Conservation (phyloP, 2,797 vertebrate genomes). For the Melanotaenia nigrans region DNA sequence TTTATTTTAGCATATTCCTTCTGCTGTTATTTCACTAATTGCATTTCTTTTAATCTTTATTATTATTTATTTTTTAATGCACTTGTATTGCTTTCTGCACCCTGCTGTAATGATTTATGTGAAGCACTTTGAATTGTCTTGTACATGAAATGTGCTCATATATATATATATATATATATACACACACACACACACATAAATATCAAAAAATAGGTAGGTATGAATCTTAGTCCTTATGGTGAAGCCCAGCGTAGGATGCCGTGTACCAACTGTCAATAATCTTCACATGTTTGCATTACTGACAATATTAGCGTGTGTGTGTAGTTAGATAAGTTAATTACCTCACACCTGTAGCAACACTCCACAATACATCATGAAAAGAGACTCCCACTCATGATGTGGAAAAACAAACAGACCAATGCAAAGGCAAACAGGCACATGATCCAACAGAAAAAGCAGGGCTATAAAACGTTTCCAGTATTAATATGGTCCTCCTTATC, state of each 20-base stretch:
- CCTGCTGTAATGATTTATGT: no score
- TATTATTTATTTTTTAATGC: no score
- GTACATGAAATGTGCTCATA: no score
- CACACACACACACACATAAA: no score
- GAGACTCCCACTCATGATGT: not conserved
- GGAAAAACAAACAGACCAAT: constrained; percentile 29
- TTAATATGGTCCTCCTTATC: constrained; percentile 1
- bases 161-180: not conserved
- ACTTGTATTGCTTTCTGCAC: no score
- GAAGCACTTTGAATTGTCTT: no score
- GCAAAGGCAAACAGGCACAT: constrained; percentile 26
- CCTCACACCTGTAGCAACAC: constrained; percentile 9
- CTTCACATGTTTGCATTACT: not conserved
- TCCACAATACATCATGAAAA: constrained; percentile 1
- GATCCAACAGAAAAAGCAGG: constrained; percentile 11
- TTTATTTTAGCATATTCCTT: no score
- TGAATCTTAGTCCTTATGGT: not conserved
- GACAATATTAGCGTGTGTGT: constrained; percentile 13
- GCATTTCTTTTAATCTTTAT: no score
- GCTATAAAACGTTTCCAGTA: constrained; percentile 3
- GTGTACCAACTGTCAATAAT: constrained; percentile 5
- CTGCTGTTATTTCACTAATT: no score
- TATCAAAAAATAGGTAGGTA: not conserved
- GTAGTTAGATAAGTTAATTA: constrained; percentile 18
- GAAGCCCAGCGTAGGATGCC: not conserved